Evolutionary conservation across 2,888 invertebrate genomes (phyloP).

Genomic region (Esperia sulphurella): DNA sequence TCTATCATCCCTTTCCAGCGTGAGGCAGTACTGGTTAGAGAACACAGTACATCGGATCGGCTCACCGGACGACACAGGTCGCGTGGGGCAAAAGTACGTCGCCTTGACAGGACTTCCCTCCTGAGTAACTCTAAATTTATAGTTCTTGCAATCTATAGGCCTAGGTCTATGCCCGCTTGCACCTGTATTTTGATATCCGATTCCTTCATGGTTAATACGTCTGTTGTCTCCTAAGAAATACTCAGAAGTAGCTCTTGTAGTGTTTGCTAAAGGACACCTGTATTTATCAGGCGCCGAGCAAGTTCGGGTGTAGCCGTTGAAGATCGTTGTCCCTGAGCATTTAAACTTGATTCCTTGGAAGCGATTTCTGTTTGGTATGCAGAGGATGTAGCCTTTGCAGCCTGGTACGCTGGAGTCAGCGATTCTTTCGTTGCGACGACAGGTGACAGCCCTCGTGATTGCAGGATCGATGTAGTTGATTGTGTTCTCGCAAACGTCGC

Average conservation of each 20-base stretch:
- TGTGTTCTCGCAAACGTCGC: constrained; percentile 58
- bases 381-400: constrained; percentile 71
- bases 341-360: constrained; percentile 70
- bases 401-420: constrained; percentile 61
- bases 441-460: constrained; percentile 46
- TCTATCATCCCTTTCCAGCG: constrained; percentile 53
- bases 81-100: constrained; percentile 63
- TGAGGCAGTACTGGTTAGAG: constrained; percentile 66
- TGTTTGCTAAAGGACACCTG: constrained; percentile 50
- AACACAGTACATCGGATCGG: constrained; percentile 61
- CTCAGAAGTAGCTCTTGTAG: constrained; percentile 31
- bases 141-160: constrained; percentile 67
- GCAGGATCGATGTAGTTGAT: constrained; percentile 57
- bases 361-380: constrained; percentile 61
- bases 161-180: constrained; percentile 17
- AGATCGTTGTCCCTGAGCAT: constrained; percentile 63
- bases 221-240: constrained; percentile 36
- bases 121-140: constrained; percentile 62
- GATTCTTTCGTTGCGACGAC: constrained; percentile 59
- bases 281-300: constrained; percentile 62
- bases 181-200: constrained; percentile 1
- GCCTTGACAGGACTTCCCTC: constrained; percentile 45
- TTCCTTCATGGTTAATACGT: constrained; percentile 25
- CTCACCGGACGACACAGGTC: constrained; percentile 47
- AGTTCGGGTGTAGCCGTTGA: constrained; percentile 59